A percentile compares a stretch with the other conserved stretches of the same genome.
These are phyloP conservation scores for Sciurus carolinensis DNA, from an alignment of 2,797 vertebrate species.

Conservation along the genomic window DNA sequence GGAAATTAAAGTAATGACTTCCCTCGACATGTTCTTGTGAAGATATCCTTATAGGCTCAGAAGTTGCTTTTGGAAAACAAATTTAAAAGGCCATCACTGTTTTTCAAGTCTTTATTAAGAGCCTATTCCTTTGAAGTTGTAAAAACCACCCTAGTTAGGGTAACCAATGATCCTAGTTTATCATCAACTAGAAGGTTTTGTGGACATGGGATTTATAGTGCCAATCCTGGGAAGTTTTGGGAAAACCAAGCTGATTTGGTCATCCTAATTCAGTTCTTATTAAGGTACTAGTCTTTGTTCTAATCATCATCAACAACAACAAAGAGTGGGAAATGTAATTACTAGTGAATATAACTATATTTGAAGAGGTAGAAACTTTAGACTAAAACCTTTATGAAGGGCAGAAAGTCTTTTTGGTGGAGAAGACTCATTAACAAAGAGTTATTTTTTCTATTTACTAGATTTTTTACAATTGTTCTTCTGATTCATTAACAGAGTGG, in stretches of 20 bases:
- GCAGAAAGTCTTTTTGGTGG: neutral
- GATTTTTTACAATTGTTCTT: neutral
- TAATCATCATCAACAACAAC: neutral
- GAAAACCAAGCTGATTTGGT: neutral
- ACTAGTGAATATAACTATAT: neutral
- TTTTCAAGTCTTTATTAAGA: neutral
- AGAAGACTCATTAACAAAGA: constrained; percentile 15
- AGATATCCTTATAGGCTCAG: neutral
- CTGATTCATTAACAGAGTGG: constrained; percentile 59
- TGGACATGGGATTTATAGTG: neutral
- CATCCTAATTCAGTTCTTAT: neutral
- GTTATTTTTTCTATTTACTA: neutral
- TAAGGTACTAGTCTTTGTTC: neutral
- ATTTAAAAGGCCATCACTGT: neutral
- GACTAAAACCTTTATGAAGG: neutral
- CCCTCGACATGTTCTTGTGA: neutral
- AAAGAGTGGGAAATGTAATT: neutral
- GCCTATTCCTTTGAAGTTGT: neutral
- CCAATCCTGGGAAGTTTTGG: neutral
- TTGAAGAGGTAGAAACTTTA: neutral
- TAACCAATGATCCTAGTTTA: neutral
- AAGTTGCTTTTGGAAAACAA: neutral
- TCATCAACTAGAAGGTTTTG: neutral
- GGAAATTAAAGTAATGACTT: neutral
- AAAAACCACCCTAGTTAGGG: neutral